Evolutionary conservation across 23 tunicate species (phyloP), one percentile per base, ranked within the genome.

Genomic region (Clavelina lepadiformis): DNA sequence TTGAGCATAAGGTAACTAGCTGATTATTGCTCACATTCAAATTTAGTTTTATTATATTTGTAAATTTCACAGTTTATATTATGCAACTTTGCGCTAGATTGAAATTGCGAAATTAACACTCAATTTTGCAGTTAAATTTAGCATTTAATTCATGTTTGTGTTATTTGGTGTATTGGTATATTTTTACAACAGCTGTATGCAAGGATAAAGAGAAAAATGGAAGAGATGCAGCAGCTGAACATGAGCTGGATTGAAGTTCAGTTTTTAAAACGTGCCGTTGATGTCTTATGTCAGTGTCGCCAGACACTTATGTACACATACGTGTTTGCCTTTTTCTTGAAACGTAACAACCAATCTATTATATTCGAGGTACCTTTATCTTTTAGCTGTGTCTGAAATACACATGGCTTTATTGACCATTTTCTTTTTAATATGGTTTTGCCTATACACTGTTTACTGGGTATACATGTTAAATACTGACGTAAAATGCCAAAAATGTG

Each of bases 231-330:
- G 53, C 67, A 61, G 32, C 53, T 65, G 38, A 77, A 77, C 58
- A 85, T 85, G 98, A 79, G 88, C 5, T 93, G 98, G 98, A 86
- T 84, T 27, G 98, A 93, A 56, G 94, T 84, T 33, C 94, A 93
- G 53, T 84, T 93, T 62, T 63, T 93, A 22, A 68, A 84, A 55
- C 62, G 56, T 52, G 98, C 98, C 1, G 93, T 84, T 51, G 94
- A 85, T 63, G 58, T 79, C 56, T 63, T 94, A 28, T 82, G 95
- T 46, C 76, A 80, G 63, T 81, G 95, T 52, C 67, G 99, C 20
- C 91, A 80, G 38, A 86, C 87, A n/a, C 58, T 94, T 6, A 94
- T 94, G 99, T 94, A 86, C 86, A 85, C 91, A 23, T 94, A 94
- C 67, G 99, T 94, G 25, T 94, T 94, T 53, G 99, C 99, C 1